These are phyloP conservation scores for Nycticryphes semicollaris DNA, from an alignment of 2,113 vertebrate species.

Conservation along the genomic window DNA sequence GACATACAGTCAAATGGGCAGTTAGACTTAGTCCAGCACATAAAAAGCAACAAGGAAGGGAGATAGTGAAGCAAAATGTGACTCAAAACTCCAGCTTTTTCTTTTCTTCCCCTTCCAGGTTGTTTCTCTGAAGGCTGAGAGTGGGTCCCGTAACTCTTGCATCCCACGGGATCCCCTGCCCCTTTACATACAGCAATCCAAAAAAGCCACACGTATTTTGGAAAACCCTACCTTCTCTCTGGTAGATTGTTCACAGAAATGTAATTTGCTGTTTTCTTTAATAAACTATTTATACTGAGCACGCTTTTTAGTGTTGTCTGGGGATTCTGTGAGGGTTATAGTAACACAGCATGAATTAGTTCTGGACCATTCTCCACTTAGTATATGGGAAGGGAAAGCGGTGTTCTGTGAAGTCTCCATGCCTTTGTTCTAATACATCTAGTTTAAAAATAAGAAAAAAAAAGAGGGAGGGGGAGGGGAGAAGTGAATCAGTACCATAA, in stretches of 20 bases:
- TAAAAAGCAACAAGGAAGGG: neutral
- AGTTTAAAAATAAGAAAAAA: no score
- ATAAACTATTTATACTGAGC: slow-evolving; percentile 56
- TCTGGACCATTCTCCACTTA: neutral
- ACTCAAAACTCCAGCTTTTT: neutral
- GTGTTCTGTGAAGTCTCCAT: neutral
- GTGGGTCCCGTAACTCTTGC: neutral
- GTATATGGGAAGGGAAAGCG: fast-evolving
- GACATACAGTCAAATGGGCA: neutral
- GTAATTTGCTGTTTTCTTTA: slow-evolving; percentile 49
- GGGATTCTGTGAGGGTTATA: neutral
- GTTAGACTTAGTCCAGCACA: fast-evolving
- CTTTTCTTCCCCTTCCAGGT: neutral
- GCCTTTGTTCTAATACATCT: neutral
- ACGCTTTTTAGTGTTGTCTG: neutral
- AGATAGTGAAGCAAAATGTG: neutral
- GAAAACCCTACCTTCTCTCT: neutral
- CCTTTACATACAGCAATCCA: neutral
- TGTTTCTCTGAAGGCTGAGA: neutral
- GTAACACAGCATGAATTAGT: neutral
- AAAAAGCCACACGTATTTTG: fast-evolving
- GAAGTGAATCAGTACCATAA: no score
- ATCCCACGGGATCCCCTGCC: neutral
- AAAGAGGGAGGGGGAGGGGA: no score
- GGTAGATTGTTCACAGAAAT: neutral